Evolutionary conservation across 2,113 vertebrate species (phyloP).

Genomic region (Caloenas nicobarica): DNA sequence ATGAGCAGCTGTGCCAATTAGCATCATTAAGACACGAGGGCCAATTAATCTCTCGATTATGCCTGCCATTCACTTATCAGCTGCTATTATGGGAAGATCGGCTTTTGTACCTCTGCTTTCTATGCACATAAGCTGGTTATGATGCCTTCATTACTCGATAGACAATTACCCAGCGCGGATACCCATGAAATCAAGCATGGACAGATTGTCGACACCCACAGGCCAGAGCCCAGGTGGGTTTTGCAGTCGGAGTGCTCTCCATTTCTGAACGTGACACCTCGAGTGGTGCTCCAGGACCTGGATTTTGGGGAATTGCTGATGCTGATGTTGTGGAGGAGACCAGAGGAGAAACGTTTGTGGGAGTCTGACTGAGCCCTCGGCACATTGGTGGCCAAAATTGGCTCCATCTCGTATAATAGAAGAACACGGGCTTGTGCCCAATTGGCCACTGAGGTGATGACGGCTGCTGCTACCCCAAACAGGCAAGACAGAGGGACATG

Average conservation of each 20-base stretch:
- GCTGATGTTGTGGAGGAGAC: not conserved
- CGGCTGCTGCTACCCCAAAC: not conserved
- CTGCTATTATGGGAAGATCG: not conserved
- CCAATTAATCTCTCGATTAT: slow-evolving; percentile 41
- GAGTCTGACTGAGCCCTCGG: not conserved
- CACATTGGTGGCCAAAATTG: not conserved
- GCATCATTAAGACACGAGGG: not conserved
- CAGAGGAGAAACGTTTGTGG: not conserved
- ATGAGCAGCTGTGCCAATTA: not conserved
- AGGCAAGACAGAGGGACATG: not conserved
- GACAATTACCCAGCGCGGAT: not conserved
- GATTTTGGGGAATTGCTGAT: not conserved
- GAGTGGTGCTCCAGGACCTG: not conserved
- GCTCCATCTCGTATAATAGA: not conserved
- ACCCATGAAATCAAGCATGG: not conserved
- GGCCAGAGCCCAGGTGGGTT: not conserved
- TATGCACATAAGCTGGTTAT: not conserved
- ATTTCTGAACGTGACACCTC: rapidly evolving
- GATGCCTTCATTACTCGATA: not conserved
- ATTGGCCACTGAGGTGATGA: not conserved
- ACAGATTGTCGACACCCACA: not conserved
- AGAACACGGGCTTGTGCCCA: not conserved
- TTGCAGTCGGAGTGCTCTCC: not conserved
- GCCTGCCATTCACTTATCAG: slow-evolving; percentile 47
- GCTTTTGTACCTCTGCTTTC: slow-evolving; percentile 37